Conservation (phyloP, 2,113 vertebrate genomes). For the Tricholaema leucomelas region DNA sequence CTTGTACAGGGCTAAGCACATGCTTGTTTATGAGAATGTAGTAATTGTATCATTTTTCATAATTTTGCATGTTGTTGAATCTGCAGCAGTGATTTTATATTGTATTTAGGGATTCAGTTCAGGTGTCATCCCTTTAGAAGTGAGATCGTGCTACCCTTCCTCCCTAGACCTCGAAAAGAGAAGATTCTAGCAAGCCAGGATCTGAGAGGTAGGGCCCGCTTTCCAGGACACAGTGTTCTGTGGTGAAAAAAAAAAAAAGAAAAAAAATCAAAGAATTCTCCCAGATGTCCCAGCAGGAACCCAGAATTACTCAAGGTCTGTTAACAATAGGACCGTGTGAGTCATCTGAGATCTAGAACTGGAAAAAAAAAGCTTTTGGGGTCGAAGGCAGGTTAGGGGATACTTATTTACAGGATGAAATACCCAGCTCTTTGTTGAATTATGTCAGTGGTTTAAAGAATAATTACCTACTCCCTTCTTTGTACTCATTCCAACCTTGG, state of each 20-base stretch:
- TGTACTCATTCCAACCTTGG: conserved; percentile 48
- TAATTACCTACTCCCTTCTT: conserved; percentile 51
- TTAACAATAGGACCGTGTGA: conserved; percentile 69
- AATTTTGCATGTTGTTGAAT: not conserved
- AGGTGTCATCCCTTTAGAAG: conserved; percentile 93
- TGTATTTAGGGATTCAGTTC: conserved; percentile 86
- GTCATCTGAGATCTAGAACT: conserved; percentile 61
- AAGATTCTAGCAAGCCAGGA: conserved; percentile 79
- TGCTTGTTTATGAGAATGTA: not conserved
- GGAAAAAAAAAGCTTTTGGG: conserved; percentile 42
- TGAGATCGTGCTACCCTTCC: conserved; percentile 88
- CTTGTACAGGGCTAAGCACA: not conserved
- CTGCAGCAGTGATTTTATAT: conserved; percentile 48
- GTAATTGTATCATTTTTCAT: not conserved
- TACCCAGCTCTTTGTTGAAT: conserved; percentile 57
- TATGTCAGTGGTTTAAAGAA: conserved; percentile 51
- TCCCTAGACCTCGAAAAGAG: conserved; percentile 84
- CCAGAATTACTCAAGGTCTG: conserved; percentile 62
- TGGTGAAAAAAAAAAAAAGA: not conserved
- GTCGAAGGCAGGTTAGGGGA: conserved; percentile 57
- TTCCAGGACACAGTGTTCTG: conserved; percentile 43
- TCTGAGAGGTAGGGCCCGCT: conserved; percentile 78
- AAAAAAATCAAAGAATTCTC: conserved; percentile 64
- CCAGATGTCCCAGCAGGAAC: conserved; percentile 73
- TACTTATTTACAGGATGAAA: conserved; percentile 65